phyloP scores from a whole-genome alignment of 2,113 vertebrate species.

The Pelecanus crispus region DNA sequence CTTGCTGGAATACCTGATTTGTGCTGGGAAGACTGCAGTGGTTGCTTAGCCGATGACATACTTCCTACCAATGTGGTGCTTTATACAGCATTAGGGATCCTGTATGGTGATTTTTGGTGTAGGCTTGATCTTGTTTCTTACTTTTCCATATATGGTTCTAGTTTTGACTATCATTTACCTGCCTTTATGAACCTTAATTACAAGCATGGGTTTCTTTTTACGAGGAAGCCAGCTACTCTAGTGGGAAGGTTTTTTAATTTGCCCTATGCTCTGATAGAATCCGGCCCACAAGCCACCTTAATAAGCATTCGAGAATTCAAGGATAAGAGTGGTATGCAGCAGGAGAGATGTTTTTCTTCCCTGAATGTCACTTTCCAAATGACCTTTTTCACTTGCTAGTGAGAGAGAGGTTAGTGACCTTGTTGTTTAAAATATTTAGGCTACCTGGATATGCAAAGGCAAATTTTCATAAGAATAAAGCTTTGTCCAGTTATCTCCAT shows the following conservation, averaged over 20 bases:
- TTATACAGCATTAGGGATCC: neutral
- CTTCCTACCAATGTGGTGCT: neutral
- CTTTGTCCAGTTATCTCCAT: neutral
- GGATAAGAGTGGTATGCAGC: neutral
- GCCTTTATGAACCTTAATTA: neutral
- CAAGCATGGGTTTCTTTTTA: neutral
- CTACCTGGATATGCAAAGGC: neutral
- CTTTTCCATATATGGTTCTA: neutral
- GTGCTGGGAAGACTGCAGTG: neutral
- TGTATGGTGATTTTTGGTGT: neutral
- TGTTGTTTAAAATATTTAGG: neutral
- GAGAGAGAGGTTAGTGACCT: neutral
- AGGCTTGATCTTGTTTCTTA: neutral
- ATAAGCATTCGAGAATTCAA: neutral
- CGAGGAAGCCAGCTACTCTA: neutral
- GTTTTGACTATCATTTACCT: neutral
- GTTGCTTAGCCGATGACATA: neutral
- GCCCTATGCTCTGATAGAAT: neutral
- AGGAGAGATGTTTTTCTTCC: neutral
- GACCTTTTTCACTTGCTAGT: neutral
- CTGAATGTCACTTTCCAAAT: neutral
- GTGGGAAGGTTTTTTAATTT: neutral
- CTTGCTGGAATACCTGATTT: neutral
- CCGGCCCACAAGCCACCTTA: neutral
- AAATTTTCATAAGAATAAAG: neutral